Base-by-base conservation (phyloP, 2,888 invertebrate species). In the Nomada ferruginata region DNA sequence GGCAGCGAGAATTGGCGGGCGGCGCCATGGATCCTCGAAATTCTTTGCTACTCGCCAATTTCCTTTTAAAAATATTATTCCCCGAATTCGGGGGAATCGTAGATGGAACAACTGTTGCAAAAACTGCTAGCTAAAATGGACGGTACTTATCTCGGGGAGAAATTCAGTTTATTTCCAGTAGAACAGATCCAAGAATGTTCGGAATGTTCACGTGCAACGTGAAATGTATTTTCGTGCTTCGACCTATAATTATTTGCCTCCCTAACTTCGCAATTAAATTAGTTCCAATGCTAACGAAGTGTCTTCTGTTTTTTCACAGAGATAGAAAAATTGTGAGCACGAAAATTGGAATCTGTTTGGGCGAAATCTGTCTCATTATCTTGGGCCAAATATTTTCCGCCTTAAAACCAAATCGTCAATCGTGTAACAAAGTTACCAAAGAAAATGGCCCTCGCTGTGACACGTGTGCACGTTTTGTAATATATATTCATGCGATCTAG, bases 1-100 rank as follows among this genome's bases (percentile, higher is more conserved):
- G 87, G 60, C 68, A 70, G 18, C 47, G 66, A 20, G 85, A 79
- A 87, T 80, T 78, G 89, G n/a, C 78, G 61, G 63, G 20, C 69
- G 87, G 80, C 89, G 87, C 88, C 88, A 64, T 72, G 29, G 20
- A 5, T 60, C 61, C 36, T 18, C 36, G 20, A 73, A 82, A 65
- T 82, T 69, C 71, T 64, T 23, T 23, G 2, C 52, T 69, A 15
- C 52, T 36, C 23, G 44, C 29, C n/a, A 65, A 65, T 70, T 70
- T 70, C 53, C 42, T 52, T 53, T 70, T 26, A 52, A 57, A 81
- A 66, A 64, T 69, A 74, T 52, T 26, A 68, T 63, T 69, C 55
- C 44, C 0, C 5, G 47, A 47, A 78, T 29, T 29, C 60, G 3
- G 20, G 15, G 2, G 23, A 55, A 53, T 10, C 20, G 15, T 36